Evolutionary conservation across 92 coral and sea anemone genomes (phyloP).

Genomic region (Virgularia gustaviana): DNA sequence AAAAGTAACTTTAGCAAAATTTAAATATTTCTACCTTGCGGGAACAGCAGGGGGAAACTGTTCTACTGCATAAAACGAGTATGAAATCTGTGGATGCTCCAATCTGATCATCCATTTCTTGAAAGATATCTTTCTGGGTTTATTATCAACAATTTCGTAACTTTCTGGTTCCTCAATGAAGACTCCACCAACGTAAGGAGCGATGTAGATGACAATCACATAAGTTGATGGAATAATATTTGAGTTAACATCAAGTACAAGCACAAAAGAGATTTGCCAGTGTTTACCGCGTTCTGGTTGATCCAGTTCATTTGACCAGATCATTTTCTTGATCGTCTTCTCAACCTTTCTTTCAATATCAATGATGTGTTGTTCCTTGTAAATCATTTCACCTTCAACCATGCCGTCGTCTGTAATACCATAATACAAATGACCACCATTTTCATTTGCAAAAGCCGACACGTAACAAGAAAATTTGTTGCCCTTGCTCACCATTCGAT

Average conservation of each 20-base stretch:
- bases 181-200: slow-evolving; percentile 40
- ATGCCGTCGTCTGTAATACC: slow-evolving; percentile 35
- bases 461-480: slow-evolving; percentile 28
- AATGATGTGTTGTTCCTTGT: not conserved
- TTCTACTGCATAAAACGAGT: too few relatives aligned
- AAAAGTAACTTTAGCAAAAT: not conserved
- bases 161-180: slow-evolving; percentile 25
- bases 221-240: slow-evolving; percentile 12
- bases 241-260: slow-evolving; percentile 25
- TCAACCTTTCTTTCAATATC: not conserved
- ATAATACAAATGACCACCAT: slow-evolving; percentile 42
- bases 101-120: slow-evolving; percentile 24
- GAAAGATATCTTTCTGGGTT: slow-evolving; percentile 31
- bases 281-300: slow-evolving; percentile 26
- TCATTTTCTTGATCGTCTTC: slow-evolving; percentile 31
- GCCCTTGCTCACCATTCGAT: slow-evolving; percentile 10
- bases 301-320: slow-evolving; percentile 27
- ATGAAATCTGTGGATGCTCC: slow-evolving; percentile 15
- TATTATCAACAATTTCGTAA: slow-evolving; percentile 37
- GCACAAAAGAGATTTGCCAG: slow-evolving; percentile 44
- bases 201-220: slow-evolving; percentile 27
- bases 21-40: slow-evolving; percentile 10
- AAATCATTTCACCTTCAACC: slow-evolving; percentile 34
- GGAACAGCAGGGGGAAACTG: too few relatives aligned
- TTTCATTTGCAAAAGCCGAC: slow-evolving; percentile 45